phyloP scores from a whole-genome alignment of 2,113 vertebrate species.

The Nettapus auritus region DNA sequence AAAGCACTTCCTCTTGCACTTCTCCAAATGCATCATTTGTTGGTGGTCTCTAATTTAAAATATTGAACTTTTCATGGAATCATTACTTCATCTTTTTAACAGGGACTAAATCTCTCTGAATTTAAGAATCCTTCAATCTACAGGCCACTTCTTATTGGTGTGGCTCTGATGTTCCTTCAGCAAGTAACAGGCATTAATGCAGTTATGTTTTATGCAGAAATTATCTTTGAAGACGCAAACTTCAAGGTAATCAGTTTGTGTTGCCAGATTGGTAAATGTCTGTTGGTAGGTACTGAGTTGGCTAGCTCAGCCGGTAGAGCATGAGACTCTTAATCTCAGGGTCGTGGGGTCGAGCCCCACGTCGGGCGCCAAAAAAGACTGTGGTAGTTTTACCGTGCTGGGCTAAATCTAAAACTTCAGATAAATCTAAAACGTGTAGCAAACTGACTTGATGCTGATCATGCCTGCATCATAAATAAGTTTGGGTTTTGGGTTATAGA shows the following conservation, averaged over 20 bases:
- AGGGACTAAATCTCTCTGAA: constrained; percentile 76
- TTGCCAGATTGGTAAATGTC: background rate
- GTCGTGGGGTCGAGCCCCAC: too few relatives aligned
- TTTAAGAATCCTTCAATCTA: constrained; percentile 83
- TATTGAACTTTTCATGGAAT: background rate
- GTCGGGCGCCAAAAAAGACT: too few relatives aligned
- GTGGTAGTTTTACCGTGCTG: too few relatives aligned
- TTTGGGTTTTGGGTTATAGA: background rate
- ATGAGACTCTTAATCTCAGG: too few relatives aligned
- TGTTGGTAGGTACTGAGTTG: background rate
- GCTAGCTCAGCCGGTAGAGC: too few relatives aligned
- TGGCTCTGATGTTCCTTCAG: constrained; percentile 92
- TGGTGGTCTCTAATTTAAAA: background rate
- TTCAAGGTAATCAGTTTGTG: constrained; percentile 79
- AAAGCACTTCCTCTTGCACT: background rate
- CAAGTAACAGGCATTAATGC: constrained; percentile 94
- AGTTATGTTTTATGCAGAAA: constrained; percentile 94
- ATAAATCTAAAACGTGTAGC: background rate
- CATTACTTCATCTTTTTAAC: constrained; percentile 36
- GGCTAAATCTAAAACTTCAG: too few relatives aligned
- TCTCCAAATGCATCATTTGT: background rate
- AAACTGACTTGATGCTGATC: background rate
- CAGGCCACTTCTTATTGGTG: constrained; percentile 87
- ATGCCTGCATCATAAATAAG: background rate
- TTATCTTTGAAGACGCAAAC: constrained; percentile 88